These are phyloP conservation scores for Phoxinus dragarum DNA, from an alignment of 2,797 vertebrate species.

Conservation along the genomic window DNA sequence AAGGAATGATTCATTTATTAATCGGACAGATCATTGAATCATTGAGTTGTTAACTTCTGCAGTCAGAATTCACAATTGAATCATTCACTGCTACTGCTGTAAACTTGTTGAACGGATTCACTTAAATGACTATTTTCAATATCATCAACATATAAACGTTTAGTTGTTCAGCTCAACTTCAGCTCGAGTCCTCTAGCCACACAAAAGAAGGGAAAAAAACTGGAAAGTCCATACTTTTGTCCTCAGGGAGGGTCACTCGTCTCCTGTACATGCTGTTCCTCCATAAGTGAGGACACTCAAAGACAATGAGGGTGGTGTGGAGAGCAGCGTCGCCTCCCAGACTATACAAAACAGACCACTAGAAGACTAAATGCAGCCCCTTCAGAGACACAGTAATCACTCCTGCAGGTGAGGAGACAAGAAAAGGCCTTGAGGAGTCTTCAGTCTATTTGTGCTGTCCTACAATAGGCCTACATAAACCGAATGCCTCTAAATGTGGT, in stretches of 20 bases:
- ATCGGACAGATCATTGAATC: background rate
- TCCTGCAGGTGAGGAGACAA: conserved; percentile 37
- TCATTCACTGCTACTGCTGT: background rate
- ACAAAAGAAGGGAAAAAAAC: conserved; percentile 10
- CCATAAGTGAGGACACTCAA: conserved; percentile 18
- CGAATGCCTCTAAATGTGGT: conserved; percentile 40
- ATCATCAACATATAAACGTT: conserved; percentile 15
- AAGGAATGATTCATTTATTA: background rate
- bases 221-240: conserved; percentile 12
- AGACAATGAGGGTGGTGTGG: conserved; percentile 1
- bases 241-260: background rate
- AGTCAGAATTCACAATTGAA: background rate
- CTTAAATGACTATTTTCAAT: conserved; percentile 6
- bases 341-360: conserved; percentile 31
- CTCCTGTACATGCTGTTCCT: conserved; percentile 23
- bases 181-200: background rate
- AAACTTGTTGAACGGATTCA: background rate
- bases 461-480: conserved; percentile 17
- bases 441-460: conserved; percentile 1
- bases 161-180: background rate
- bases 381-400: conserved; percentile 26
- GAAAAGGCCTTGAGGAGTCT: conserved; percentile 19
- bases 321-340: conserved; percentile 2
- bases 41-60: background rate
- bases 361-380: background rate